Evolutionary conservation across 2,113 vertebrate species (phyloP), one percentile per base, ranked within the genome.

Genomic region (Gadus macrocephalus): DNA sequence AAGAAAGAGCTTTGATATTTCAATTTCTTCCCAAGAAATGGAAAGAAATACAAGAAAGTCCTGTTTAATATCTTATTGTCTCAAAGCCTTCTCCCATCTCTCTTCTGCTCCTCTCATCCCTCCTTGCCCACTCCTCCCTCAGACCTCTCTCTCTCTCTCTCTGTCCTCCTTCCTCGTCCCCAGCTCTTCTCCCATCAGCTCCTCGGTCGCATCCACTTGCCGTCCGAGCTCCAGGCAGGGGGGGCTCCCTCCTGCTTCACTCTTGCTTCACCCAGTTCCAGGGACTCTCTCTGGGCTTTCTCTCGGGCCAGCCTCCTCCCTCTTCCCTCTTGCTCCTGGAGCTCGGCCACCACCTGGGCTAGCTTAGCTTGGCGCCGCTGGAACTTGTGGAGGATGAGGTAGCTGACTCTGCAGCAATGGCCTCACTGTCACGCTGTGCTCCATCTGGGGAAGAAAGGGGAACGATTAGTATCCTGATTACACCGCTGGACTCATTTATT

Each of bases 391-490:
- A 94, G 93, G 65, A 94, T 94, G 78, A 98, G 79, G 81, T 96
- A 96, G 90, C 95, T 98, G 72, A 97, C 90, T 0, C 96, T 95
- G 2, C 95, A 97, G 87, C 96, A 97, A 58, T 87, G 91, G 78
- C 95, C 95, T 98, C 66, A 92, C 89, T 0, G 92, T 96, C 80
- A 96, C 93, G 25, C 92, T 89, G 82, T 28, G 90, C 56, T 83
- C 83, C 90, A 92, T 92, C 89, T 91, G 78, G 59, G 53, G 16
- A 58, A 28, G 70, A 74, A 71, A 80, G 8, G 8, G 15, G 19
- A 66, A 19, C 19, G 17, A 65, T n/a, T n/a, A 62, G 61, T 12
- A 61, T 61, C 59, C 6, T 19, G n/a, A 20, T 61, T 20, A 11
- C 59, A 14, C 42, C 9, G 42, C 6, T 49, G 42, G 42, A 49